Base-by-base conservation (phyloP, 2,797 vertebrate genomes). In the Lepus oiostolus region DNA sequence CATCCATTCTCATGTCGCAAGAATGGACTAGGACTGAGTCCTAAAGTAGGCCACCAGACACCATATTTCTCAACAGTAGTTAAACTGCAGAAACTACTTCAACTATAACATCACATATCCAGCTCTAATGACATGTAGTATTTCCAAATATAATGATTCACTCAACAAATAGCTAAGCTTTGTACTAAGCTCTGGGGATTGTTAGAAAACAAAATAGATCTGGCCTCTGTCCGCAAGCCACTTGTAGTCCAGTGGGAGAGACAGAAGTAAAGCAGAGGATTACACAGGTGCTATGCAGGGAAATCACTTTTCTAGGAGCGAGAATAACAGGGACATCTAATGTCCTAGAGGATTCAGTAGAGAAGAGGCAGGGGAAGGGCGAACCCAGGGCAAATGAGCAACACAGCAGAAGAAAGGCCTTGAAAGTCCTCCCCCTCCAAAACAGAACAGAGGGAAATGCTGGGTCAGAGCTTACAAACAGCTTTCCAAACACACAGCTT, bases 81-180 rank as follows among this genome's bases (percentile, higher is more conserved):
- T 47, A 54, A 5, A 75, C 71, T 74, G 65, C 13, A 5, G 70
- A 82, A 90, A 62, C 67, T 32, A 63, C 67, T 71, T 77, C 54
- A 42, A 84, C 58, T 24, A n/a, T 26, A 65, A 38, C 16, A 77
- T 71, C 47, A n/a, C 6, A 24, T 52, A 76, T 19, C 67, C 4
- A 10, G 30, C 60, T 60, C 32, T 84, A 93, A 62, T 77, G 65
- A 63, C 14, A 24, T 9, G 13, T n/a, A 13, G 32, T 65, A 86
- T 86, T 90, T 71, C 54, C 60, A 93, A 81, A 74, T 54, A 67
- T n/a, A 38, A 54, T 30, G n/a, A 47, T 76, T 79, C 28, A 67
- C 26, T 71, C 30, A 80, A 65, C 67, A 80, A 70, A 63, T 67
- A 67, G n/a, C 52, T 47, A 76, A 58, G 8, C 16, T 60, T 19